Evolutionary conservation across 2,797 vertebrate genomes (phyloP).

Genomic region (Ciconia nigra): DNA sequence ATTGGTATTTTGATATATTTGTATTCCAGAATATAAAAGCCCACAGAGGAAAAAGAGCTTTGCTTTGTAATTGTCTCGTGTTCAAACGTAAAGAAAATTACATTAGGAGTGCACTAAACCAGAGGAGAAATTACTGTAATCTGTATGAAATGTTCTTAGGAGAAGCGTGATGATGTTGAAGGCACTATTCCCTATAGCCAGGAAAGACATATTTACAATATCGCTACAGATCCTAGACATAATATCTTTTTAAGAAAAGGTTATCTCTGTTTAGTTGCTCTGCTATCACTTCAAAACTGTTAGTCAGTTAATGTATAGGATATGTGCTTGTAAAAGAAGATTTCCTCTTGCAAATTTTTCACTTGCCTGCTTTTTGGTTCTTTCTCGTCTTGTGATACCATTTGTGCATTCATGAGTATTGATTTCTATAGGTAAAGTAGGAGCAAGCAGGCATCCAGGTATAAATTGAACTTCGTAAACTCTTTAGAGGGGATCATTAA

Average conservation of each 20-base stretch:
- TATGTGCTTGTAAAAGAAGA: background rate
- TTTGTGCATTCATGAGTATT: background rate
- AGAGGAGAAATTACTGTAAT: background rate
- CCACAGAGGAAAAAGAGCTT: background rate
- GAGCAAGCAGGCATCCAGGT: background rate
- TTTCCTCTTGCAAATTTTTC: background rate
- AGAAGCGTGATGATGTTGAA: background rate
- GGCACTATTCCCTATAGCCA: background rate
- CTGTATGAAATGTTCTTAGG: background rate
- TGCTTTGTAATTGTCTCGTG: background rate
- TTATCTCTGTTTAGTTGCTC: background rate
- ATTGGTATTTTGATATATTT: background rate
- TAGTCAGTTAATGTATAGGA: background rate
- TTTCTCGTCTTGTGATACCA: background rate
- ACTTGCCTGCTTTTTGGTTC: background rate
- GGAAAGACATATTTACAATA: background rate
- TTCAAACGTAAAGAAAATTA: background rate
- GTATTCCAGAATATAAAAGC: background rate
- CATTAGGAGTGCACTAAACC: background rate
- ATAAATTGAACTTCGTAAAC: background rate
- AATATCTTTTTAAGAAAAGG: background rate
- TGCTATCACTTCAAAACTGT: background rate
- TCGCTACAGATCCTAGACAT: background rate
- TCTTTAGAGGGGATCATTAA: background rate
- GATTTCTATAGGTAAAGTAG: background rate